Conservation (phyloP, 1,140 invertebrate genomes). For the Zaprionus capensis region DNA sequence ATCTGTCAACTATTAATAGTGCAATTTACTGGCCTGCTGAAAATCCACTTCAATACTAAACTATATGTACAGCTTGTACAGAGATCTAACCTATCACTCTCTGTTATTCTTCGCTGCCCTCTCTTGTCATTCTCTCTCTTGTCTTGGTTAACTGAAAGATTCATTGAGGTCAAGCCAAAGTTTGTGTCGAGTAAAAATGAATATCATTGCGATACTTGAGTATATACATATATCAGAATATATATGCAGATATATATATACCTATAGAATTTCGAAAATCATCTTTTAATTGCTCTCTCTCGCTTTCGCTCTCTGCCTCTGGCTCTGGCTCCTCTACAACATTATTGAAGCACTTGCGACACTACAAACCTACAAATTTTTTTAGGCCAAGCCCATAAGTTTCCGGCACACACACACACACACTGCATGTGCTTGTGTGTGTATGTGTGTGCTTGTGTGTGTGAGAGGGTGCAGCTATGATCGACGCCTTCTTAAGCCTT, state of each 20-base stretch:
- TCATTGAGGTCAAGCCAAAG: conserved; percentile 7
- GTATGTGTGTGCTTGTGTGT: conserved; percentile 8
- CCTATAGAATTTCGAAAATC: conserved; percentile 3
- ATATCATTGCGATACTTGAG: conserved; percentile 28
- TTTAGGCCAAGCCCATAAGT: conserved; percentile 35
- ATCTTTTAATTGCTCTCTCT: conserved; percentile 1
- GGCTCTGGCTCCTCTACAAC: background rate
- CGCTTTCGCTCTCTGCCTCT: conserved; percentile 2
- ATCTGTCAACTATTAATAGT: too few relatives aligned
- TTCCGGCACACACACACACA: conserved; percentile 27
- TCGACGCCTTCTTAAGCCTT: conserved; percentile 22
- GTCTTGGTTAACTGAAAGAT: background rate
- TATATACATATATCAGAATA: background rate
- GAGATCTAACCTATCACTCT: too few relatives aligned
- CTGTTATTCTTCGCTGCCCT: background rate
- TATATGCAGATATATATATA: background rate
- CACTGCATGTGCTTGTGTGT: background rate
- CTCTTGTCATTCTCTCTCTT: background rate
- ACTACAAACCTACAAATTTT: conserved; percentile 35
- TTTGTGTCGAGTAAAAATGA: conserved; percentile 19
- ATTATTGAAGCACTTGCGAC: conserved; percentile 33
- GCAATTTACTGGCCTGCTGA: too few relatives aligned
- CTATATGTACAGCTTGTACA: too few relatives aligned
- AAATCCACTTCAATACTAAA: too few relatives aligned
- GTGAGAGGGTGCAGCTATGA: conserved; percentile 34